Evolutionary conservation across 2,888 invertebrate genomes (phyloP), one percentile per base, ranked within the genome.

Genomic region (Eueremaeus valkanovi): DNA sequence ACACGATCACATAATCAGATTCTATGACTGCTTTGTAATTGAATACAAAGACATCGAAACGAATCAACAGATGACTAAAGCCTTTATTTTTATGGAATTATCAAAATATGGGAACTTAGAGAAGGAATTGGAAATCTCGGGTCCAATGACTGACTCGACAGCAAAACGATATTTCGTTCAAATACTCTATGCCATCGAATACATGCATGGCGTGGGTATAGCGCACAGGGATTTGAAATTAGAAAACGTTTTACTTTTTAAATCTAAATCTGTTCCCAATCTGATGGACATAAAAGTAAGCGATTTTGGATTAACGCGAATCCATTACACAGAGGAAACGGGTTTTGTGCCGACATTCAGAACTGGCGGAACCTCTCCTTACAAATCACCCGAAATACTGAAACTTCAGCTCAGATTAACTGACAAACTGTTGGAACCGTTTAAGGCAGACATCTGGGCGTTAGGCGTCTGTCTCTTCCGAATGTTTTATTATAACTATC

Each of bases 381-480:
- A 63, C 33, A 63, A n/a, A 9, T 13, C 63, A 33, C 63, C 63
- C 1, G 63, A 63, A 33, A 63, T 63, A 31, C n/a, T 63, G 11
- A 27, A 3, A 9, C 16, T 33, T 8, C 29, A 33, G n/a, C 16
- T 8, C 3, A 29, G 31, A 31, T 1, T 31, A 3, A 18, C 18
- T 1, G 16, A 3, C 16, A 31, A 29, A 11, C 29, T 13, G 31
- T n/a, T 51, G 3, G 33, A 36, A 1, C n/a, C 63, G 21, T 63
- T 63, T 9, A 63, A 18, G 18, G 63, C 63, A 3, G 63, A 63
- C 36, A 33, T 63, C n/a, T 63, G 63, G 63, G 63, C 63, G 33
- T 31, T 63, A 31, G 63, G 63, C 6, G 63, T 63, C 21, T 29
- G 63, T 63, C 63, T 63, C 33, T 63, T 18, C 21, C 31, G 33